Percentiles rank a stretch among this genome's conserved stretches.
Evolutionary conservation across 2,888 invertebrate genomes (phyloP).

Genomic region (Globia sparganii): DNA sequence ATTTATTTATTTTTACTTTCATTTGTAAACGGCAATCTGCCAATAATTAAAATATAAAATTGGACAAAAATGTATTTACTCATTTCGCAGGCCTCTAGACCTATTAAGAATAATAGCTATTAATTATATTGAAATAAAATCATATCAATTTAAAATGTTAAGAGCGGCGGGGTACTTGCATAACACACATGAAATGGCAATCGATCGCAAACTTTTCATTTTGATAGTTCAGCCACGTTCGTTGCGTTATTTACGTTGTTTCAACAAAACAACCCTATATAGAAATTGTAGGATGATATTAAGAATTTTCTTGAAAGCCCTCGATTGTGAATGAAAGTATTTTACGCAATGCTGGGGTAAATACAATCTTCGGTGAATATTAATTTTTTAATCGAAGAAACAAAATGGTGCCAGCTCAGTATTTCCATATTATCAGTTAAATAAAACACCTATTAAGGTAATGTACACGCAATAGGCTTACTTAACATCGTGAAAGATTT

Average conservation of each 20-base stretch:
- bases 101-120: neutral
- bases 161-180: neutral
- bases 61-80: neutral
- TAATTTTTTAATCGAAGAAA: neutral
- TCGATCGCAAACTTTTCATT: neutral
- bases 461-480: conserved; percentile 46
- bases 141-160: neutral
- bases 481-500: conserved; percentile 46
- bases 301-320: neutral
- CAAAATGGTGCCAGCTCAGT: conserved; percentile 41
- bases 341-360: neutral
- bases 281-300: neutral
- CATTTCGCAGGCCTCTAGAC: neutral
- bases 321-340: neutral
- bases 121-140: neutral
- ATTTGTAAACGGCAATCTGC: neutral
- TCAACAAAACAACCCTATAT: neutral
- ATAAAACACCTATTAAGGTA: conserved; percentile 42
- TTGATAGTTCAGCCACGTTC: neutral
- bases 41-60: neutral
- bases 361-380: neutral
- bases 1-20: neutral
- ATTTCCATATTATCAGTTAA: conserved; percentile 29
- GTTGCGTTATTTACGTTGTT: neutral
- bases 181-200: neutral